Evolutionary conservation across 1,140 invertebrate genomes (phyloP).

Genomic region (Augochlora pura): DNA sequence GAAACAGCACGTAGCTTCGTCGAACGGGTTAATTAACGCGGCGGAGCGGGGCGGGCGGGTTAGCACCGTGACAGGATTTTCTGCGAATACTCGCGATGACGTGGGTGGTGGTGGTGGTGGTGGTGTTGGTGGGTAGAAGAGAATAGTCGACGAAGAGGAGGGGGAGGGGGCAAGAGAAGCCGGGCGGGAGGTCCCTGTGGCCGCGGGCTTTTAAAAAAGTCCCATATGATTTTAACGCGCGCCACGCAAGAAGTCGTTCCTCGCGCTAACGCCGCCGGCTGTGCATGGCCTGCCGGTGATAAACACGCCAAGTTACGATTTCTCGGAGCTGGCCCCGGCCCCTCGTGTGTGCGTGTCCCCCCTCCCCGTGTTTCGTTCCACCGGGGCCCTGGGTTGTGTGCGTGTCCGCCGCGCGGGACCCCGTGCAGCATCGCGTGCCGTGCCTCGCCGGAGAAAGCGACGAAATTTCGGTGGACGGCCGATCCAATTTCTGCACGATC

Average conservation of each 20-base stretch:
- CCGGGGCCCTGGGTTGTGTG: too few species aligned
- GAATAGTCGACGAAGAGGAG: constrained; percentile 19
- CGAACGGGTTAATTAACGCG: constrained; percentile 2
- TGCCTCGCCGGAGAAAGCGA: constrained; percentile 7
- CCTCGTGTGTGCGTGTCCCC: constrained; percentile 20
- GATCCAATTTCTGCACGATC: constrained; percentile 27
- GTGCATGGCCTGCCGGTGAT: constrained; percentile 70
- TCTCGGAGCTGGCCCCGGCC: constrained; percentile 74
- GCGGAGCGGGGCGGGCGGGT: background rate
- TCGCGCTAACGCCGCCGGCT: constrained; percentile 71
- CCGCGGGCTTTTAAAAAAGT: constrained; percentile 67
- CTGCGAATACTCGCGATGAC: constrained; percentile 63
- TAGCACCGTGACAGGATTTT: constrained; percentile 59
- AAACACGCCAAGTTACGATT: constrained; percentile 81
- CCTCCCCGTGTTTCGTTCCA: too few species aligned
- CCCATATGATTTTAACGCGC: constrained; percentile 77
- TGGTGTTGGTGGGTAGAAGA: constrained; percentile 50
- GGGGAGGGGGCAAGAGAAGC: constrained; percentile 27
- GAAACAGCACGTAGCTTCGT: too few species aligned
- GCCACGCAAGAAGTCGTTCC: constrained; percentile 76
- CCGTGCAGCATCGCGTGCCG: constrained; percentile 21
- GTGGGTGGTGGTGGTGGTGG: constrained; percentile 65
- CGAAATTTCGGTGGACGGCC: constrained; percentile 11
- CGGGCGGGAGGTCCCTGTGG: constrained; percentile 37
- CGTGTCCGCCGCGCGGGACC: constrained; percentile 10